Evolutionary conservation across 2,797 vertebrate genomes (phyloP).

Genomic region (Champsocephalus gunnari): DNA sequence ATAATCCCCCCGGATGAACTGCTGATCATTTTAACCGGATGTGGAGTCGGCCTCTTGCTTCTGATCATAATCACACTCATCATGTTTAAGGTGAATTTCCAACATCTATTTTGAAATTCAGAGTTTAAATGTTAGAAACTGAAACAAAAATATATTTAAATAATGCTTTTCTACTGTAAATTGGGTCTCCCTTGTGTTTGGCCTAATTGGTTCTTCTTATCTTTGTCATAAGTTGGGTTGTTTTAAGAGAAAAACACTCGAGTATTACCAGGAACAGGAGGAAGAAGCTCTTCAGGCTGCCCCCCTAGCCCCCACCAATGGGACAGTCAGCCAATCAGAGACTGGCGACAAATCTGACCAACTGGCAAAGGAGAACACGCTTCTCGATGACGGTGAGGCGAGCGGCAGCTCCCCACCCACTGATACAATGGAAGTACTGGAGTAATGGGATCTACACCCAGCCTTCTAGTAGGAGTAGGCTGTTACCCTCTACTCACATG

Average conservation of each 20-base stretch:
- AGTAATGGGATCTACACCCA: neutral
- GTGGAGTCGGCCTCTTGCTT: conserved; percentile 63
- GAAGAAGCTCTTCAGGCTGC: neutral
- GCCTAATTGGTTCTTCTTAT: conserved; percentile 19
- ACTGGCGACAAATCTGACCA: neutral
- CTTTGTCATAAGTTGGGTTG: conserved; percentile 68
- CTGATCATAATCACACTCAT: conserved; percentile 67
- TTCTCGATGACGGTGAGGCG: neutral
- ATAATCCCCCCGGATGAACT: conserved; percentile 29
- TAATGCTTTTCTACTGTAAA: neutral
- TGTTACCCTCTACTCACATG: too few relatives aligned
- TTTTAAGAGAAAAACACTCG: conserved; percentile 65
- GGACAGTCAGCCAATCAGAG: neutral
- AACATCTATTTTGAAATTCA: neutral
- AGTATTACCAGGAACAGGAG: conserved; percentile 16
- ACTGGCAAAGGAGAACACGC: neutral
- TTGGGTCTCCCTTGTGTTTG: neutral
- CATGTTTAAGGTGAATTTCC: conserved; percentile 72
- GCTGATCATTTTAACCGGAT: conserved; percentile 62
- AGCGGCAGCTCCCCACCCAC: fast-evolving
- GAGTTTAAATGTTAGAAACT: neutral
- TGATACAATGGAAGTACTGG: neutral
- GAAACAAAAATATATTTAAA: neutral
- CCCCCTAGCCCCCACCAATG: fast-evolving
- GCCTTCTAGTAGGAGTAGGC: too few relatives aligned